Base-by-base conservation (phyloP, 30 jellyfish, hydroid and myxozoan genomes). In the Aurelia aurita complex sp. Pacific region DNA sequence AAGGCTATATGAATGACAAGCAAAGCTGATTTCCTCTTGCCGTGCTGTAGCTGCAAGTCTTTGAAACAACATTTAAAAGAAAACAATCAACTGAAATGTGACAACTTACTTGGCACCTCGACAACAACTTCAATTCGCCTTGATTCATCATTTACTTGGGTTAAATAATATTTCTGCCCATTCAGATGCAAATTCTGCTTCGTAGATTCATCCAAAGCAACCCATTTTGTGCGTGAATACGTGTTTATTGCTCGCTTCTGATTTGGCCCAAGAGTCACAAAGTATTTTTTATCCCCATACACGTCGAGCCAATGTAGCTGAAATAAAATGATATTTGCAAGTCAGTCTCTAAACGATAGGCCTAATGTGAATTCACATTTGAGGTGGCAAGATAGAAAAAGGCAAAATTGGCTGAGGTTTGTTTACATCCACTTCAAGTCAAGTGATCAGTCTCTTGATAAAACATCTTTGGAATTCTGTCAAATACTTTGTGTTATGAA, bases 301-400 rank as follows among this genome's bases (percentile, higher is more conserved):
- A 87, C 65, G 63, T 94, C 98, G 35, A 88, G 86, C 93, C 96
- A 94, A 72, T 82, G 89, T 40, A 94, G 88, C 98, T 94, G 55
- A 32, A 77, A 57, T 17, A 16, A 90, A 55, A 82, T 5, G 46
- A 43, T 38, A 84, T 67, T 32, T 60, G 59, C 57, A 14, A 46
- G 15, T 3, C 11, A 46, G 57, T 8, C 15, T 46, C 57, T 0
- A 5, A 6, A 46, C 6, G 57, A 46, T 46, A 46, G 57, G 57
- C 57, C 15, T 46, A 7, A 9, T 2, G 8, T 4, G 57, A 46
- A 46, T 9, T 46, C 10, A 7, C 54, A 7, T 6, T 46, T 46
- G 11, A 46, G 14, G 57, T 46, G 2, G 14, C 57, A 6, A 4
- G 57, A 46, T 46, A 4, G 57, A 14, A 9, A 9, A 3, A 40